Conservation (phyloP, 2,113 vertebrate species). For the Urocitellus parryii region DNA sequence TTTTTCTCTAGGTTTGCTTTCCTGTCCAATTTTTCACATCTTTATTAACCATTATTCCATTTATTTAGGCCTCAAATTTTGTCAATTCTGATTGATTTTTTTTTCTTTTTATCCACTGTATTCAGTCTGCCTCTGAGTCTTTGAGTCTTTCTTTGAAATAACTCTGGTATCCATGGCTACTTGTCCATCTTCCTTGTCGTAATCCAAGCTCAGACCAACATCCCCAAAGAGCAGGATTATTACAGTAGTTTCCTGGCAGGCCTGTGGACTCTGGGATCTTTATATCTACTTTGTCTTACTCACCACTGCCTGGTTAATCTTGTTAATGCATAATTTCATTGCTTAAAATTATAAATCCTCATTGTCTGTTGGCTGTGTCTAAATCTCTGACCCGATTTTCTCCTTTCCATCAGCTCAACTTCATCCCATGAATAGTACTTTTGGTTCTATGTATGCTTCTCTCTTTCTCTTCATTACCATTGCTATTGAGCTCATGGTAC, state of each 20-base stretch:
- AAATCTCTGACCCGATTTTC: neutral
- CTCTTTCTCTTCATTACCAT: neutral
- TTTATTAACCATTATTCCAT: constrained; percentile 55
- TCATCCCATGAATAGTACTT: neutral
- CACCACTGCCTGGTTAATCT: neutral
- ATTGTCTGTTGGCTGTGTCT: constrained; percentile 22
- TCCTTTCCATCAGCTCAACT: neutral
- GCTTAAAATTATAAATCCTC: neutral
- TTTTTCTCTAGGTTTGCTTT: constrained; percentile 33
- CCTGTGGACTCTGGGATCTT: neutral
- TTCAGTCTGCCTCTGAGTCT: neutral
- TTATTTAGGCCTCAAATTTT: constrained; percentile 8
- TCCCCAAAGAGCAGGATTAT: neutral
- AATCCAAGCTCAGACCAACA: neutral
- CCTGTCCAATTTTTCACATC: constrained; percentile 21
- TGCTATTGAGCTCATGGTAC: neutral
- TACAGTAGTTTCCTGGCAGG: neutral
- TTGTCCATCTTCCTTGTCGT: neutral
- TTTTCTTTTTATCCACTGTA: neutral
- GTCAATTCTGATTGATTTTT: constrained; percentile 45
- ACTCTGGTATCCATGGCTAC: neutral
- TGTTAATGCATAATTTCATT: neutral
- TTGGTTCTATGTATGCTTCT: neutral
- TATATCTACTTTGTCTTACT: neutral
- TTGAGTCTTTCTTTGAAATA: constrained; percentile 39